phyloP scores from a whole-genome alignment of 1,140 invertebrate genomes.

The Bombus ignitus region DNA sequence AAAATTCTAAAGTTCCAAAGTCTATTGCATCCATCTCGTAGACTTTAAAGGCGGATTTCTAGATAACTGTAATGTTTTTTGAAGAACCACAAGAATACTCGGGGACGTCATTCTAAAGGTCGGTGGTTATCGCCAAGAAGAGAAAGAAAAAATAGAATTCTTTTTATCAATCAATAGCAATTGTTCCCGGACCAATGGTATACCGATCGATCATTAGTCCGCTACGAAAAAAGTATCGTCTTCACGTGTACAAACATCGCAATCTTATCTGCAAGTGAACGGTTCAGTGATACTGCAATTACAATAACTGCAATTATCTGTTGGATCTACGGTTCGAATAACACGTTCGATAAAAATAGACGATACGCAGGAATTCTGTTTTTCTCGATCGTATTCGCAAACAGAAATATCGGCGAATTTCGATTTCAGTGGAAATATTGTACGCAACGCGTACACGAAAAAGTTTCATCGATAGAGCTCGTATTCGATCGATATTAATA shows the following conservation, averaged over 20 bases:
- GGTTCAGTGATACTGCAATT: conserved; percentile 1
- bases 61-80: too few species aligned
- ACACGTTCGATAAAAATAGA: neutral
- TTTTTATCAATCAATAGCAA: neutral
- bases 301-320: neutral
- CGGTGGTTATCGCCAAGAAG: neutral
- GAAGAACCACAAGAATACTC: neutral
- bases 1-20: too few species aligned
- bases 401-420: too few species aligned
- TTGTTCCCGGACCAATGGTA: neutral
- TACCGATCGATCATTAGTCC: neutral
- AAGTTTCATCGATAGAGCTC: too few species aligned
- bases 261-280: neutral
- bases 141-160: neutral
- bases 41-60: too few species aligned
- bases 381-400: too few species aligned
- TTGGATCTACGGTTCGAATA: conserved; percentile 1
- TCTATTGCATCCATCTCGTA: too few species aligned
- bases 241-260: neutral
- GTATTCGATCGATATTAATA: too few species aligned
- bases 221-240: neutral
- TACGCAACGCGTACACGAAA: too few species aligned
- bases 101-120: neutral
- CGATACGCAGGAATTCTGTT: too few species aligned
- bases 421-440: too few species aligned